Conservation (phyloP, 2,113 vertebrate species). For the Oreotrochilus melanogaster region DNA sequence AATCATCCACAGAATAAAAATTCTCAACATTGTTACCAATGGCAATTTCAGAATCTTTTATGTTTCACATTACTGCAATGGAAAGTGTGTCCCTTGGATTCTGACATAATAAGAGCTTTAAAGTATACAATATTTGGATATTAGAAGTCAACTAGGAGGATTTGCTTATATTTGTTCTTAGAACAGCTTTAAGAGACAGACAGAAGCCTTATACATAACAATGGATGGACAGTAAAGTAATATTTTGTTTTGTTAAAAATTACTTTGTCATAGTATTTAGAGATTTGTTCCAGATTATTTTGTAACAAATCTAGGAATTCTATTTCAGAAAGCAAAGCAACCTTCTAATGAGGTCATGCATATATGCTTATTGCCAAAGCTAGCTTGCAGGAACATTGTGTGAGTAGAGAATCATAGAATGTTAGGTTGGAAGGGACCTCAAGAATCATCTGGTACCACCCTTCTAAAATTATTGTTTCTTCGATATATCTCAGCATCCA, state of each 20-base stretch:
- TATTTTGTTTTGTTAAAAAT: not conserved
- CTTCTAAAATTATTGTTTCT: too few species aligned
- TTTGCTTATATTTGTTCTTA: constrained; percentile 9
- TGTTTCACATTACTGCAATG: not conserved
- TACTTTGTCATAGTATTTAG: not conserved
- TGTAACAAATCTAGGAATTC: not conserved
- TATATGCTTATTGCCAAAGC: not conserved
- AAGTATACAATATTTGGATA: not conserved
- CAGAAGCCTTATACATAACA: not conserved
- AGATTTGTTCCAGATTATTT: constrained; percentile 18
- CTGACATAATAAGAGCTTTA: not conserved
- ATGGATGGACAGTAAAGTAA: not conserved
- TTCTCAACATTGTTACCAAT: not conserved
- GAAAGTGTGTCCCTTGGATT: not conserved
- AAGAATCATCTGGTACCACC: too few species aligned
- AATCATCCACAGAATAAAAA: not conserved
- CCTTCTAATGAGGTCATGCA: not conserved
- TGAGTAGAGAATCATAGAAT: not conserved
- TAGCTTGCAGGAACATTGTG: not conserved
- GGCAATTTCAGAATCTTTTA: not conserved
- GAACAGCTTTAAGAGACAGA: not conserved
- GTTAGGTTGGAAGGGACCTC: too few species aligned
- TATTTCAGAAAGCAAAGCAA: not conserved
- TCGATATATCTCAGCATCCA: too few species aligned
- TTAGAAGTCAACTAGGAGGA: not conserved